Conservation (phyloP, 2,888 invertebrate genomes). For the Nomada lathburiana region DNA sequence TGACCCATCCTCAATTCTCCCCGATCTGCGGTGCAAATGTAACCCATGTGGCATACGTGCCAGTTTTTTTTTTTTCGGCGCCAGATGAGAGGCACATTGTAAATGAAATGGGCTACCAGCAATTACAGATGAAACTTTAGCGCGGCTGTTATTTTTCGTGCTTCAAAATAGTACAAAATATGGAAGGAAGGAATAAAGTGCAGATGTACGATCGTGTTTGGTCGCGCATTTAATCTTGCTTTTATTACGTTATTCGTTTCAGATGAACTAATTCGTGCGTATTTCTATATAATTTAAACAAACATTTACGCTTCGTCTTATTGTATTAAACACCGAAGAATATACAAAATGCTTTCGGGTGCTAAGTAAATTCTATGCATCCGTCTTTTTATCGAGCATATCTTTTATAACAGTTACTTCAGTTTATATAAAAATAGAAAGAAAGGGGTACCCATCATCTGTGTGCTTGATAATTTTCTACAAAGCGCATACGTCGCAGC, state of each 20-base stretch:
- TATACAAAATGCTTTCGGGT: neutral
- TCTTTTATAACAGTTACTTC: slow-evolving; percentile 3
- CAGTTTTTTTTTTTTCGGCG: slow-evolving; percentile 61
- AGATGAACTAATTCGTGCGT: neutral
- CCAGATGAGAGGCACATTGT: slow-evolving; percentile 55
- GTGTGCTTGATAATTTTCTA: too few relatives aligned
- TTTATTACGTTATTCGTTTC: slow-evolving; percentile 1
- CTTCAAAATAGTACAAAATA: slow-evolving; percentile 21
- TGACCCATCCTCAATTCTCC: slow-evolving; percentile 51
- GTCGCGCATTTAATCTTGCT: slow-evolving; percentile 31
- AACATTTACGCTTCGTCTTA: neutral
- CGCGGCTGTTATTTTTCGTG: slow-evolving; percentile 4
- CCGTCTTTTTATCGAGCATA: neutral
- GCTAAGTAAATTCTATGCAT: neutral
- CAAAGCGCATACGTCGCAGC: neutral
- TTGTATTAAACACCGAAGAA: neutral
- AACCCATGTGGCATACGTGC: slow-evolving; percentile 53
- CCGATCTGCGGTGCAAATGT: slow-evolving; percentile 59
- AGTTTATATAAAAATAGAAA: neutral
- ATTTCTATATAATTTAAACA: slow-evolving; percentile 2
- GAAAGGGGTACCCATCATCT: too few relatives aligned
- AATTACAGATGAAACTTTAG: slow-evolving; percentile 50
- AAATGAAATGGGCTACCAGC: slow-evolving; percentile 57
- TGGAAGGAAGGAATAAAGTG: slow-evolving; percentile 27
- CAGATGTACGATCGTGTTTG: slow-evolving; percentile 14